These are phyloP conservation scores for Neolamprologus sp. DNA, from an alignment of 2,113 vertebrate species.

Conservation along the genomic window DNA sequence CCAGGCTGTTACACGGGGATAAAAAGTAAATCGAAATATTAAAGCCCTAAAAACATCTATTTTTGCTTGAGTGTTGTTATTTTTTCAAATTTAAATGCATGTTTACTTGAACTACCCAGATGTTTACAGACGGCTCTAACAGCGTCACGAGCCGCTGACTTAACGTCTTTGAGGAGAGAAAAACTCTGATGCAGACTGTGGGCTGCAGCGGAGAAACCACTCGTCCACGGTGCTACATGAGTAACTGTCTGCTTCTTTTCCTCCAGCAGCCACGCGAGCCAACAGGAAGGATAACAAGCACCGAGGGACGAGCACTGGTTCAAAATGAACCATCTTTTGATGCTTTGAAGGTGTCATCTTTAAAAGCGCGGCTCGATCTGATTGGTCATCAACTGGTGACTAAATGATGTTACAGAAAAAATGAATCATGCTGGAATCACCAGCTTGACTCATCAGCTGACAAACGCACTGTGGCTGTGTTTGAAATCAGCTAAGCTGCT, in stretches of 20 bases:
- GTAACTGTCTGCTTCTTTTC: neutral
- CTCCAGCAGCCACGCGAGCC: neutral
- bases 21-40: rapidly evolving
- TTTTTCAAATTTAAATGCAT: neutral
- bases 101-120: neutral
- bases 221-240: rapidly evolving
- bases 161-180: rapidly evolving
- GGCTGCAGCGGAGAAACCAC: neutral
- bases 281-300: neutral
- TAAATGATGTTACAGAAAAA: neutral
- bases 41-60: neutral
- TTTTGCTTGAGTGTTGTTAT: neutral
- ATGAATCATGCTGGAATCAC: neutral
- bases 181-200: neutral
- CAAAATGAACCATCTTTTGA: neutral
- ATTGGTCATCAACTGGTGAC: neutral
- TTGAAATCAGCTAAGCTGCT: neutral
- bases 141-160: rapidly evolving
- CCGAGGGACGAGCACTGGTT: rapidly evolving
- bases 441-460: rapidly evolving
- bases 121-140: neutral
- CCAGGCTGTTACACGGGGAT: rapidly evolving
- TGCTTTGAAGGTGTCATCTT: neutral
- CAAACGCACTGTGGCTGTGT: rapidly evolving
- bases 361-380: neutral